Evolutionary conservation across 2,113 vertebrate species (phyloP), one percentile per base, ranked within the genome.

Genomic region (Carettochelys insculpta): DNA sequence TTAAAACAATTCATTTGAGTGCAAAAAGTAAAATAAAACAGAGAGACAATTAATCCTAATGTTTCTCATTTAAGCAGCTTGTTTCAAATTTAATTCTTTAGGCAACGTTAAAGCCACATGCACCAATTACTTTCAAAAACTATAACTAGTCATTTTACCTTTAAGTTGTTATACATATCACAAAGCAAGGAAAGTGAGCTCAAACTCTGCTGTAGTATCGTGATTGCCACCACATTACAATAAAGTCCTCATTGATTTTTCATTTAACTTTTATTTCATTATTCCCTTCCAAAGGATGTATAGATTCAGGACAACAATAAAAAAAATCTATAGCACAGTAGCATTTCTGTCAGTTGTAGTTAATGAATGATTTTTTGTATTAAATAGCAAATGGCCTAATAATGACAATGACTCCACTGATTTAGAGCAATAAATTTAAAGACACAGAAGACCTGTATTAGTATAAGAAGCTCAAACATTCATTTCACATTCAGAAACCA

Each of bases 291-390:
- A 95, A 97, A 95, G 43, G 78, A 96, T 96, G 91, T 94, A 94
- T 77, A 91, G 86, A 93, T 92, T 95, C 92, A 95, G 83, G 80
- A 81, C 96, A 91, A 91, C 91, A 96, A 97, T 94, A 96, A 96
- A 97, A 96, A 94, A 97, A 97, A 98, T 92, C 93, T 87, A 94
- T 96, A 96, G 76, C 41, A 27, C 83, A 91, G 86, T 91, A 92
- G 87, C 93, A 91, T 96, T 96, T 96, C 96, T 97, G 93, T 95
- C 94, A 97, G 96, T 97, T 95, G 95, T 92, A 97, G 92, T 90
- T 98, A 96, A 97, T 96, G 92, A 97, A 94, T 95, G 89, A 91
- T 95, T 97, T 97, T 97, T 82, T 94, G 93, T 96, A 97, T 96
- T 92, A 90, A 97, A 93, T 91, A 96, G 95, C 85, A 97, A 96